phyloP scores from a whole-genome alignment of 2,797 vertebrate genomes.

The Gymnodraco acuticeps region DNA sequence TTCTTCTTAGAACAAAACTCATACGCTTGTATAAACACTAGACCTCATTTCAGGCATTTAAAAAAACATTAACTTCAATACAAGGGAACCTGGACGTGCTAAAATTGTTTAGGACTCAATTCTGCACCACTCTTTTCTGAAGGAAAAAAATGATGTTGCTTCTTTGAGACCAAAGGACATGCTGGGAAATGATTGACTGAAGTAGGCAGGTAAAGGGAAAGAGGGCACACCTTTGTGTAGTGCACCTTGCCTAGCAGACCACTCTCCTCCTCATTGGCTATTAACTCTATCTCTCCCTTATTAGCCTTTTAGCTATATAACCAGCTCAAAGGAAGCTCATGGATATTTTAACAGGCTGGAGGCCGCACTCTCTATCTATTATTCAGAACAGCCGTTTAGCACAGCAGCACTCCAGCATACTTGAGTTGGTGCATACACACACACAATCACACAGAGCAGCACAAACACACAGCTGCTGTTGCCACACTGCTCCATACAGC shows the following conservation, averaged over 20 bases:
- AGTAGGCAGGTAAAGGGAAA: neutral
- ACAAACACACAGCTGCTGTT: slow-evolving; percentile 24
- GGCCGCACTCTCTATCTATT: slow-evolving; percentile 51
- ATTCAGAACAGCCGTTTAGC: slow-evolving; percentile 66
- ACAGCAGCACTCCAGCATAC: slow-evolving; percentile 45
- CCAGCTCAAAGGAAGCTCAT: slow-evolving; percentile 61
- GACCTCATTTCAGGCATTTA: too few species aligned
- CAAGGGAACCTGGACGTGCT: too few species aligned
- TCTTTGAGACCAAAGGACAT: slow-evolving; percentile 10
- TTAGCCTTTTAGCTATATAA: slow-evolving; percentile 39
- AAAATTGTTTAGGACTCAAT: too few species aligned
- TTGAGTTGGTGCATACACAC: slow-evolving; percentile 12
- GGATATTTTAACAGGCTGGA: slow-evolving; percentile 63
- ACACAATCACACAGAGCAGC: slow-evolving; percentile 4
- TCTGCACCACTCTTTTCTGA: neutral
- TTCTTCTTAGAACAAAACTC: too few species aligned
- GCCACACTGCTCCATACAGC: slow-evolving; percentile 44
- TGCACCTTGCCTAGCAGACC: neutral
- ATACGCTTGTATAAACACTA: too few species aligned
- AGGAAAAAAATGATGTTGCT: neutral
- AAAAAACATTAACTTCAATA: too few species aligned
- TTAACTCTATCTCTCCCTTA: slow-evolving; percentile 33
- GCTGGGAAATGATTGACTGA: slow-evolving; percentile 22
- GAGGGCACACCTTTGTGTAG: neutral
- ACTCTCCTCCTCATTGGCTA: neutral